phyloP scores from a whole-genome alignment of 2,113 vertebrate genomes.

The Engystomops pustulosus region DNA sequence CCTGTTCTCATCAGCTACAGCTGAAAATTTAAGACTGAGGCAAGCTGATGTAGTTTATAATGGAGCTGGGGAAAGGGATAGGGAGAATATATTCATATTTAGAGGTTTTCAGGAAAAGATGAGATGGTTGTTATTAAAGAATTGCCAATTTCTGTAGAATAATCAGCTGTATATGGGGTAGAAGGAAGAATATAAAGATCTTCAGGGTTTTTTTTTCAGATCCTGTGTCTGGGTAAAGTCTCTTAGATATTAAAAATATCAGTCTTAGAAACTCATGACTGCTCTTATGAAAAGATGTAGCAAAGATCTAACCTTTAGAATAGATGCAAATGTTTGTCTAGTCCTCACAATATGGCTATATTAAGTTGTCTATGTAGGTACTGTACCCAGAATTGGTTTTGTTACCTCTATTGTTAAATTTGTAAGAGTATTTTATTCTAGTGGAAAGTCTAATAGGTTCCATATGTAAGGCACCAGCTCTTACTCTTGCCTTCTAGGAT shows the following conservation, averaged over 20 bases:
- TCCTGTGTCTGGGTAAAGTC: background rate
- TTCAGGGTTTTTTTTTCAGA: background rate
- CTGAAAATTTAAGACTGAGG: background rate
- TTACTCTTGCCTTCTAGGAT: slow-evolving; percentile 4
- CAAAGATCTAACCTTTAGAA: background rate
- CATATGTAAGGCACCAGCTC: slow-evolving; percentile 30
- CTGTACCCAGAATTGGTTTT: background rate
- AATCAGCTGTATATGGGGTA: background rate
- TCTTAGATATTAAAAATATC: background rate
- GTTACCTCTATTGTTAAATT: background rate
- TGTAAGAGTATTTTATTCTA: background rate
- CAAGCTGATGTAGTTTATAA: slow-evolving; percentile 27
- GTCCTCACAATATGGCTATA: background rate
- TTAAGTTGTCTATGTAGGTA: background rate
- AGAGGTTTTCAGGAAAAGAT: background rate
- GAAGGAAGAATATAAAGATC: too few species aligned
- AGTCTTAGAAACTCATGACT: background rate
- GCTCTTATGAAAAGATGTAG: background rate
- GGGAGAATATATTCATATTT: background rate
- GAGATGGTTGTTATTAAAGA: background rate
- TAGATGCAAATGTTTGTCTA: background rate
- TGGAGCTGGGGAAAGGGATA: slow-evolving; percentile 7
- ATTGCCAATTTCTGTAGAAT: background rate
- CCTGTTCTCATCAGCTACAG: slow-evolving; percentile 29
- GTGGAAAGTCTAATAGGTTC: slow-evolving; percentile 5